Percentiles rank a stretch among this genome's conserved stretches.
These are phyloP conservation scores for Macaria notata DNA, from an alignment of 2,888 invertebrate genomes.

Conservation along the genomic window DNA sequence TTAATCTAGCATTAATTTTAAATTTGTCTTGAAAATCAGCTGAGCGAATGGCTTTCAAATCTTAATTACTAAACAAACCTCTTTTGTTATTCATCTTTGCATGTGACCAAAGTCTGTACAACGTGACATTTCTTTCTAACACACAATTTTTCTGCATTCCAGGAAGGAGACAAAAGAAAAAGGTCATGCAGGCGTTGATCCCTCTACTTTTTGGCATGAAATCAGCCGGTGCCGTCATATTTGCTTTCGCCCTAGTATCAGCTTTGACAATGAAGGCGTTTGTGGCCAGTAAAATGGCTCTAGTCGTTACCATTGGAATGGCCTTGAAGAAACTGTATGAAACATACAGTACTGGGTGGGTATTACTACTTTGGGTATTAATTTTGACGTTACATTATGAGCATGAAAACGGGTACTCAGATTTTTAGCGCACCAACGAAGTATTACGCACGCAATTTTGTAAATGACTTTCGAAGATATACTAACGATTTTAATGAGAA, in stretches of 20 bases:
- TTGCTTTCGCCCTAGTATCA: constrained; percentile 83
- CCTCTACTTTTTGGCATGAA: constrained; percentile 87
- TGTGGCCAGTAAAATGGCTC: constrained; percentile 86
- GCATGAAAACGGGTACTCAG: constrained; percentile 19
- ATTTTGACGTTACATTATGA: constrained; percentile 13
- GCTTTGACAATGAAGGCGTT: constrained; percentile 86
- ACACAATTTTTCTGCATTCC: constrained; percentile 8
- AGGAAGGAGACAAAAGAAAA: constrained; percentile 79
- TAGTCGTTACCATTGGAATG: constrained; percentile 84
- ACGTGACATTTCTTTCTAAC: no score
- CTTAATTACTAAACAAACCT: no score
- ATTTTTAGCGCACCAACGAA: constrained; percentile 23
- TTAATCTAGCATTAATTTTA: no score
- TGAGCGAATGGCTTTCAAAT: no score
- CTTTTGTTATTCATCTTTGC: no score
- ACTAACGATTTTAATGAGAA: no score
- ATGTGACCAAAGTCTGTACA: no score
- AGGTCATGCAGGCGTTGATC: constrained; percentile 84
- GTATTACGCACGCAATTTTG: neutral
- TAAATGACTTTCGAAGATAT: no score
- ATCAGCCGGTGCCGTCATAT: constrained; percentile 83
- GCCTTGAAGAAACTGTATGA: constrained; percentile 84
- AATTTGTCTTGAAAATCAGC: no score
- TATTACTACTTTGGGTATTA: constrained; percentile 21
- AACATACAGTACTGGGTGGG: constrained; percentile 75